Evolutionary conservation across 2,113 vertebrate genomes (phyloP), one percentile per base, ranked within the genome.

Genomic region (Elaphurus davidianus): DNA sequence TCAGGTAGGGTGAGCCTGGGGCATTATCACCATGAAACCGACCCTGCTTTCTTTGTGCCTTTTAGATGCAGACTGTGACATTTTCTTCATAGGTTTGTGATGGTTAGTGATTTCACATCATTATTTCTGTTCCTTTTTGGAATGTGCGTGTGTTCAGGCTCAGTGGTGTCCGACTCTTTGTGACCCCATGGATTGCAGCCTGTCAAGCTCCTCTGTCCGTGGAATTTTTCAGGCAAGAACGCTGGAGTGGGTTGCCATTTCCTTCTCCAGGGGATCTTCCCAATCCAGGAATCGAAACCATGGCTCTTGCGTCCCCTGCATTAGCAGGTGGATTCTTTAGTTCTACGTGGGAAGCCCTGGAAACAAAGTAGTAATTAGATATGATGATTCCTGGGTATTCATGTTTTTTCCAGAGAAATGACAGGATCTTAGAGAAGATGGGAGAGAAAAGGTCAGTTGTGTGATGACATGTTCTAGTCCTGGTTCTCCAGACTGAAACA

Each of bases 351-450:
- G n/a, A 71, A 40, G 67, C 67, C 67, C 81, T n/a, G 55, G 60
- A 94, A 86, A 40, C 60, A 25, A 50, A 50, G 10, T 47, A 30
- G 59, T 59, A 78, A 92, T 59, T 90, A 50, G 82, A 60, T 33
- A 21, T 43, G 60, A 33, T 64, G 40, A 57, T 12, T 40, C 14
- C 27, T 45, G 36, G 14, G 21, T 59, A 25, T 43, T 88, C 36
- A 7, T 30, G 30, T 88, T 91, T 97, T 97, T 96, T 78, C 67
- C 33, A 67, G 33, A 86, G 36, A 79, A 89, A 43, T 47, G 40
- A 11, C 25, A 7, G 45, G 14, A 59, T 67, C 23, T 54, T 47
- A 76, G 40, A 71, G 59, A 88, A 52, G 54, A 50, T 27, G 2
- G 27, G 36, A 43, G 27, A n/a, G 36, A 19, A 74, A 87, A 60